Evolutionary conservation across 1,140 invertebrate genomes (phyloP).

Genomic region (Leguminivora glycinivorella): DNA sequence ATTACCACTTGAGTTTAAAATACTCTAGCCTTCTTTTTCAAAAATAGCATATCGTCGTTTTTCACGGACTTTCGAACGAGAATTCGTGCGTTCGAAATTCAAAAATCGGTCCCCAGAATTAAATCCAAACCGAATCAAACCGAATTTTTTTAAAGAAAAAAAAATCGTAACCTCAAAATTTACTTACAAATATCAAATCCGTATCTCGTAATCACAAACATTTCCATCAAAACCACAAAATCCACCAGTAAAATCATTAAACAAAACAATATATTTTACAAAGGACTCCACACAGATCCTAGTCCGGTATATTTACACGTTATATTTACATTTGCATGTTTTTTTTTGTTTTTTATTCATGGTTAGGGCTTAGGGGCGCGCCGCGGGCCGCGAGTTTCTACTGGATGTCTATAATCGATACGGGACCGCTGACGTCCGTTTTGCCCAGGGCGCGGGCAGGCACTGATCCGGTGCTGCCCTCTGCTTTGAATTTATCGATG

Average conservation of each 20-base stretch:
- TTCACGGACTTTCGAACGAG: no score
- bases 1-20: no score
- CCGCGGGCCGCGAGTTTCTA: background rate
- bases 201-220: constrained; percentile 7
- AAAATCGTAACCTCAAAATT: background rate
- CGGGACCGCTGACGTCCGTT: background rate
- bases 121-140: background rate
- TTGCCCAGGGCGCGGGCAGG: constrained; percentile 5
- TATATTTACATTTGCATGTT: background rate
- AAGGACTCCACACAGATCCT: constrained; percentile 20
- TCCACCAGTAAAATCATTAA: background rate
- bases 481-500: constrained; percentile 23
- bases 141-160: background rate
- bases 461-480: constrained; percentile 16
- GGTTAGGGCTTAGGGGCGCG: background rate
- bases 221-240: background rate
- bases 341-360: constrained; percentile 20
- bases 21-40: no score
- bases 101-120: background rate
- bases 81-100: no score
- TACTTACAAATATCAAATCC: constrained; percentile 20
- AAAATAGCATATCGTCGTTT: no score
- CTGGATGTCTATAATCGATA: background rate
- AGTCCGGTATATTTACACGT: background rate
- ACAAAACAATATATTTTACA: constrained; percentile 18